Evolutionary conservation across 1,140 invertebrate genomes (phyloP), one percentile per base, ranked within the genome.

Genomic region (Polypedilum pembai): DNA sequence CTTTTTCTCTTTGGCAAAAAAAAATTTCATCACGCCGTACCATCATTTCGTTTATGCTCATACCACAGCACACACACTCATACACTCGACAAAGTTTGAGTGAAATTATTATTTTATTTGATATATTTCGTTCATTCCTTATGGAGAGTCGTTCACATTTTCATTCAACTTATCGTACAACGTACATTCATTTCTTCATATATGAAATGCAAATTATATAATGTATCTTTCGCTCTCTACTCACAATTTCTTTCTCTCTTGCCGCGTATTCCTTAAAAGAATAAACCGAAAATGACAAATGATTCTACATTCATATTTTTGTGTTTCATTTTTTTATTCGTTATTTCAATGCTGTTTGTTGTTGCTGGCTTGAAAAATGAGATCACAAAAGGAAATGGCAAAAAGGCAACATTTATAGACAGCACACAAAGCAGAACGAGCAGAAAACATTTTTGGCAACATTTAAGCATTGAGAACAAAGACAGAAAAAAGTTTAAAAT

Each of bases 131-230:
- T 56, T 56, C 45, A 56, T 56, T 56, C 15, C 8, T 56, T 56
- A 12, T 56, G 12, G 45, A 56, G 4, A 56, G 45, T 56, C 45
- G 3, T 56, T 56, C 45, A 56, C 0, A 56, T 56, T 56, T 12
- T n/a, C 15, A 12, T 12, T 56, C 24, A 33, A 33, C n/a, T n/a
- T n/a, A n/a, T n/a, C n/a, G n/a, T n/a, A 33, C 24, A 33, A 33
- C n/a, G n/a, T n/a, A 33, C 1, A 33, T 33, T 33, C 24, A 33
- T 3, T 33, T 33, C 24, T 33, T 33, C 24, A 33, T 56, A n/a
- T 56, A 56, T 56, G 45, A 56, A 56, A 56, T 56, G 45, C 45
- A 56, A 56, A 56, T 56, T 56, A 56, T n/a, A n/a, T 56, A 56
- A 56, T 15, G n/a, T 56, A 56, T 56, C 12, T 56, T 15, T 3